A percentile compares a stretch with the other conserved stretches of the same genome.
phyloP scores from a whole-genome alignment of 2,797 vertebrate species.

The Miichthys miiuy region DNA sequence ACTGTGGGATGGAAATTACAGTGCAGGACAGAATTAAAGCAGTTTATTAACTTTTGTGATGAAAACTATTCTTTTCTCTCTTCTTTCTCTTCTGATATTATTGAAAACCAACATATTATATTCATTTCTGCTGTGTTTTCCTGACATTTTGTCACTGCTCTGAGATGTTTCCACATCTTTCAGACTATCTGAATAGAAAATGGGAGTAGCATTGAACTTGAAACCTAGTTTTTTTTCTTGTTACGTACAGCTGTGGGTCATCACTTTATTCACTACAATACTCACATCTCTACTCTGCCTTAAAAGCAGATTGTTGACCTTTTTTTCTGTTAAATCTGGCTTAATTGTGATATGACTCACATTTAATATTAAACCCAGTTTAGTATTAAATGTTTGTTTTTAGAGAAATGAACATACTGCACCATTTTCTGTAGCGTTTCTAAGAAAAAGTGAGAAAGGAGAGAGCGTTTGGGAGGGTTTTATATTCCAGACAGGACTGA shows the following conservation, averaged over 20 bases:
- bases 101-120: slow-evolving; percentile 36
- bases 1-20: slow-evolving; percentile 59
- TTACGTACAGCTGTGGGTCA: slow-evolving; percentile 27
- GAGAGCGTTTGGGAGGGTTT: slow-evolving; percentile 44
- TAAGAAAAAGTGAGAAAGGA: slow-evolving; percentile 42
- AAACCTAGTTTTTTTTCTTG: slow-evolving; percentile 42
- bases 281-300: slow-evolving; percentile 7
- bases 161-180: slow-evolving; percentile 19
- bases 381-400: slow-evolving; percentile 27
- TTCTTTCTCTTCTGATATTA: slow-evolving; percentile 23
- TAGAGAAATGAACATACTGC: slow-evolving; percentile 46
- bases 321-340: slow-evolving; percentile 49
- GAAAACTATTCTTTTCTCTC: slow-evolving; percentile 27
- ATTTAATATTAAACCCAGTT: slow-evolving; percentile 33
- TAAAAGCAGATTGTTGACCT: slow-evolving; percentile 27
- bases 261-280: slow-evolving; percentile 7
- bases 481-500: slow-evolving; percentile 67
- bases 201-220: slow-evolving; percentile 10
- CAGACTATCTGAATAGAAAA: slow-evolving; percentile 17
- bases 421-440: slow-evolving; percentile 50
- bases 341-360: slow-evolving; percentile 65
- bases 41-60: slow-evolving; percentile 54
- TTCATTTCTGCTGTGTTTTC: slow-evolving; percentile 12
- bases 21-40: slow-evolving; percentile 49
- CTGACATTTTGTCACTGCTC: slow-evolving; percentile 12